Evolutionary conservation across 2,888 invertebrate species (phyloP), one percentile per base, ranked within the genome.

Genomic region (Cacoxenus indagator): DNA sequence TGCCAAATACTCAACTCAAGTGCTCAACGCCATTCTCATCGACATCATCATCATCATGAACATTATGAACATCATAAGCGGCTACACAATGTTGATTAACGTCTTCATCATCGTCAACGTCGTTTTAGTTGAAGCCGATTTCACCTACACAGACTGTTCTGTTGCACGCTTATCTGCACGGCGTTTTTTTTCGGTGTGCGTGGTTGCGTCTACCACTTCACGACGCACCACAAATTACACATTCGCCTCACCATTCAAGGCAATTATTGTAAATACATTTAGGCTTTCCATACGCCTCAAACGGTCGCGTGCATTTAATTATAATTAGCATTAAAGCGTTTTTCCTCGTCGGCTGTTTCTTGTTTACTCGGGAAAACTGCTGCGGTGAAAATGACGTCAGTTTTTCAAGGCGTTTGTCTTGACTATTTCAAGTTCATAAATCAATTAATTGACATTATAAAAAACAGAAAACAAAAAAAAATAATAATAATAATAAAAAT

Each of bases 211-310:
- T 46, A 64, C 67, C 57, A 24, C 61, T 11, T 37, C 65, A 48
- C 64, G 65, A 57, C 70, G 61, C 72, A 67, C 72, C 73, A 55
- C 64, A 69, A 29, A 81, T 78, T 77, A 75, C 69, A 55, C 67
- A 64, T 73, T 75, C 68, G 65, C 48, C 73, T n/a, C n/a, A n/a
- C n/a, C 70, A 74, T 77, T 75, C 73, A 62, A 68, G 75, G 72
- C 72, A 81, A 77, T 79, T 80, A 74, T 70, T 72, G 48, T 64
- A 73, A 81, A 73, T 73, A 72, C 67, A 37, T 37, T 37, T 37
- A 4, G 4, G 14, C 9, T 59, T 26, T 59, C 26, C 37, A 37
- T 37, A 55, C 24, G 55, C 31, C 29, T 37, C 14, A 37, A 37
- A 37, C 37, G 37, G 37, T 17, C 31, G 31, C 65, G 48, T 22